phyloP scores from a whole-genome alignment of 2,113 vertebrate species.

The Formicarius rufipectus region DNA sequence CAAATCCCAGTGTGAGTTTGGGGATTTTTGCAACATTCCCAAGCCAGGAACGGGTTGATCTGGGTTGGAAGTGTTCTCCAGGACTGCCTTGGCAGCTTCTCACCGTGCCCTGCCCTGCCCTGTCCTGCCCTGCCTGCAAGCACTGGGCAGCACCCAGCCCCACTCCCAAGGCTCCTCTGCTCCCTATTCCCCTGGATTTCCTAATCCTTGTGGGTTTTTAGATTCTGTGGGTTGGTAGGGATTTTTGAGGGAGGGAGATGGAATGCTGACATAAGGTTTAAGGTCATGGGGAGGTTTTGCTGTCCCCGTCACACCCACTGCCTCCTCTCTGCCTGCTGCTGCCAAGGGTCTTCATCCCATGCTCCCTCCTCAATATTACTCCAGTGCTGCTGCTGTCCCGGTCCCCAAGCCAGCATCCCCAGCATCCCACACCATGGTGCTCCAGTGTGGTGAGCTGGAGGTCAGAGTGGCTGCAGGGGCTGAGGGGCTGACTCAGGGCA shows the following conservation, averaged over 20 bases:
- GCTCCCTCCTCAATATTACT: background rate
- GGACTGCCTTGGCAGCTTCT: background rate
- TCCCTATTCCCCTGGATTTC: background rate
- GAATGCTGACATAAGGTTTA: background rate
- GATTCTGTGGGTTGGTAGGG: background rate
- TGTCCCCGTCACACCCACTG: background rate
- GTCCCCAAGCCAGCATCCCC: fast-evolving
- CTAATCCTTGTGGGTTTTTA: background rate
- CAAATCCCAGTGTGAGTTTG: background rate
- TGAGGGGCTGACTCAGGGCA: background rate
- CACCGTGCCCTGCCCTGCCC: background rate
- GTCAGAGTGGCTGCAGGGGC: background rate
- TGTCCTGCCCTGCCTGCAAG: background rate
- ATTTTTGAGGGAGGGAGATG: background rate
- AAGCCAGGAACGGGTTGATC: background rate
- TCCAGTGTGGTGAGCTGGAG: background rate
- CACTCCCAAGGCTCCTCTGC: background rate
- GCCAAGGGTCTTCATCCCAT: background rate
- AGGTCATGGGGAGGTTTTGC: background rate
- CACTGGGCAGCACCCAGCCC: background rate
- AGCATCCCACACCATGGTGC: background rate
- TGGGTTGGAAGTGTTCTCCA: background rate
- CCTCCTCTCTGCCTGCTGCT: background rate
- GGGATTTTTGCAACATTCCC: background rate
- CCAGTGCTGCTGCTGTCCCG: background rate